Conservation (phyloP, 2,113 vertebrate species). For the Macrotus californicus region DNA sequence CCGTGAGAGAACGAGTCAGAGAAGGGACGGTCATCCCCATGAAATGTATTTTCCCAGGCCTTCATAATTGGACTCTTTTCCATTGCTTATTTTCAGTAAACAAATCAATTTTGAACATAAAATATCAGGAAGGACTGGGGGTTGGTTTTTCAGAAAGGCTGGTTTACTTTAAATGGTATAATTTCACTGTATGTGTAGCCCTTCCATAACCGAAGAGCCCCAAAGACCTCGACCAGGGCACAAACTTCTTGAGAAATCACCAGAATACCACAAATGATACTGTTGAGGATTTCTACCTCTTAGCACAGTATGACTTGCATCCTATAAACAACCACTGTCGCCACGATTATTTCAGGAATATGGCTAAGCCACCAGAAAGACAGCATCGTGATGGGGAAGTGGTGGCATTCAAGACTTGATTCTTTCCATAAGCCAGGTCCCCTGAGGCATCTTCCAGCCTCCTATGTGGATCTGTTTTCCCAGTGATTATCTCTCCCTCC, state of each 20-base stretch:
- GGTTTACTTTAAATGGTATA: neutral
- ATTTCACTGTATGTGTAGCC: neutral
- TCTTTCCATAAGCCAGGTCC: constrained; percentile 21
- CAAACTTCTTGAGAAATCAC: neutral
- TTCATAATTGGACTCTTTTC: neutral
- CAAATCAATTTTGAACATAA: neutral
- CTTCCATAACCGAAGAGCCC: neutral
- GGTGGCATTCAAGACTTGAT: neutral
- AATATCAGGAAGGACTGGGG: neutral
- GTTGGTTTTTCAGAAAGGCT: neutral
- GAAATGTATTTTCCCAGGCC: neutral
- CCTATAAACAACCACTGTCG: neutral
- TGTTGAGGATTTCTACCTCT: neutral
- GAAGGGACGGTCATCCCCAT: accelerated
- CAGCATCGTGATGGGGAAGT: neutral
- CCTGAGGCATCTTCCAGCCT: constrained; percentile 49
- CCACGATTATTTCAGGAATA: neutral
- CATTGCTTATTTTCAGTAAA: neutral
- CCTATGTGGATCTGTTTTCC: constrained; percentile 47
- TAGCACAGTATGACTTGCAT: neutral
- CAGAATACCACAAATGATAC: neutral
- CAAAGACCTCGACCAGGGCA: neutral
- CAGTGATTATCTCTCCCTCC: constrained; percentile 61
- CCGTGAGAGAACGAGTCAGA: neutral
- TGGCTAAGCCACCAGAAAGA: neutral